These are phyloP conservation scores for Saccopteryx bilineata DNA, from an alignment of 2,113 vertebrate species.

Conservation along the genomic window DNA sequence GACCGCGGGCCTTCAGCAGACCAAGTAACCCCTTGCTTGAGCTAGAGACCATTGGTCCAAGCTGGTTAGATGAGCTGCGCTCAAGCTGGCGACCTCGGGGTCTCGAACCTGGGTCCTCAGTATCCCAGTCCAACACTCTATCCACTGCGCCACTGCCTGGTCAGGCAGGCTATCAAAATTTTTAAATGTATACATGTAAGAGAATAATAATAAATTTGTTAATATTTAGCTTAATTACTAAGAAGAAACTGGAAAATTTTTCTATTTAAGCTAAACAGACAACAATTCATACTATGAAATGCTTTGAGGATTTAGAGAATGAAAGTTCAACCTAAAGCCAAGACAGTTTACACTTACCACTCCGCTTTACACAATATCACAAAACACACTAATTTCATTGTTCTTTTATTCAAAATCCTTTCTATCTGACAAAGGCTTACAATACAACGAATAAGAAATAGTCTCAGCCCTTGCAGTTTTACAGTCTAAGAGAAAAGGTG, in stretches of 20 bases:
- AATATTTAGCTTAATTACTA: constrained; percentile 26
- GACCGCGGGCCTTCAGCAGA: too few relatives aligned
- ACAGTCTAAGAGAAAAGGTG: neutral
- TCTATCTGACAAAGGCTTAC: neutral
- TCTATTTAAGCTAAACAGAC: neutral
- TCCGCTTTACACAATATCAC: neutral
- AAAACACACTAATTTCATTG: constrained; percentile 1
- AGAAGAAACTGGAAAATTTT: constrained; percentile 22
- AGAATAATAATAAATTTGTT: constrained; percentile 41
- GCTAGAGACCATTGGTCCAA: too few relatives aligned
- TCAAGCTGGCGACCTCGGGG: too few relatives aligned
- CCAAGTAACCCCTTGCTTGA: too few relatives aligned
- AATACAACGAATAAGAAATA: neutral
- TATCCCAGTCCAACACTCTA: too few relatives aligned
- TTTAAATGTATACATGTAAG: neutral
- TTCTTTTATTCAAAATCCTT: constrained; percentile 29
- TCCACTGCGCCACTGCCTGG: too few relatives aligned
- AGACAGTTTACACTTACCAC: neutral
- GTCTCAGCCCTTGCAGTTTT: neutral
- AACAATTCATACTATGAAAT: constrained; percentile 31
- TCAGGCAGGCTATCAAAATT: neutral
- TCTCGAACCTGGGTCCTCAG: too few relatives aligned
- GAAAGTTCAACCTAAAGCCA: constrained; percentile 10
- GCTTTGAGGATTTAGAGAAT: constrained; percentile 45
- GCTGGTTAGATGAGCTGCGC: too few relatives aligned